Percentiles rank a stretch among this genome's conserved stretches.
Conservation (phyloP, 1,140 invertebrate genomes). For the Pogonognathellus flavescens region DNA sequence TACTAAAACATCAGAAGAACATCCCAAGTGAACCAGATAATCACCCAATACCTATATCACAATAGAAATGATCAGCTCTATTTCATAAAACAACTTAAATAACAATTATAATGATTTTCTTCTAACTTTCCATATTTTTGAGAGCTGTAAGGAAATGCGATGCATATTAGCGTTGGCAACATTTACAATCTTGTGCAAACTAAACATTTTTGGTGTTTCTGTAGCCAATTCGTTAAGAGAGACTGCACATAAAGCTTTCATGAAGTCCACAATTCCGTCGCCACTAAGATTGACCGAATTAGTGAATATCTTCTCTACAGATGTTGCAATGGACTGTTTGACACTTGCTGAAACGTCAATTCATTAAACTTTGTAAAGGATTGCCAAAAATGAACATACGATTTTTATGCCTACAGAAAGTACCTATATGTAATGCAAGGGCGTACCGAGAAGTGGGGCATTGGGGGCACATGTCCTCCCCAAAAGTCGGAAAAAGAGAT, state of each 20-base stretch:
- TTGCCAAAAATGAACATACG: not conserved
- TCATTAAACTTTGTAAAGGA: not conserved
- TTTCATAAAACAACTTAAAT: slow-evolving; percentile 25
- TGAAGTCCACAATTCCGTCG: slow-evolving; percentile 98
- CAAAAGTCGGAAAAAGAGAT: too few species aligned
- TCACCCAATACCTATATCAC: slow-evolving; percentile 77
- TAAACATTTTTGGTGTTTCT: slow-evolving; percentile 93
- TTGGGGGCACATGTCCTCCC: too few species aligned
- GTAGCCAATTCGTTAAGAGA: slow-evolving; percentile 95
- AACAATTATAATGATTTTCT: not conserved
- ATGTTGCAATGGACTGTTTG: slow-evolving; percentile 97
- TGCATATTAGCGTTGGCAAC: slow-evolving; percentile 99
- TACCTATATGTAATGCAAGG: too few species aligned
- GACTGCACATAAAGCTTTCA: slow-evolving; percentile 93
- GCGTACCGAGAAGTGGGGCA: too few species aligned
- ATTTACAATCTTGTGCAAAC: slow-evolving; percentile 98
- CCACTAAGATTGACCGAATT: slow-evolving; percentile 96
- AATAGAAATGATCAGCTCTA: slow-evolving; percentile 29
- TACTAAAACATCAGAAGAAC: slow-evolving; percentile 95
- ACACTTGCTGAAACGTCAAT: slow-evolving; percentile 77
- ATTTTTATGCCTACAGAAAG: too few species aligned
- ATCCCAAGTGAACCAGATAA: slow-evolving; percentile 89
- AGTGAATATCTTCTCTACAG: slow-evolving; percentile 98
- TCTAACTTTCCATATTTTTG: slow-evolving; percentile 91
- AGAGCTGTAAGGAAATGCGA: slow-evolving; percentile 97